These are phyloP conservation scores for Holothuria scabra DNA, from an alignment of 53 echinoderm and acorn worm genomes.

Conservation along the genomic window DNA sequence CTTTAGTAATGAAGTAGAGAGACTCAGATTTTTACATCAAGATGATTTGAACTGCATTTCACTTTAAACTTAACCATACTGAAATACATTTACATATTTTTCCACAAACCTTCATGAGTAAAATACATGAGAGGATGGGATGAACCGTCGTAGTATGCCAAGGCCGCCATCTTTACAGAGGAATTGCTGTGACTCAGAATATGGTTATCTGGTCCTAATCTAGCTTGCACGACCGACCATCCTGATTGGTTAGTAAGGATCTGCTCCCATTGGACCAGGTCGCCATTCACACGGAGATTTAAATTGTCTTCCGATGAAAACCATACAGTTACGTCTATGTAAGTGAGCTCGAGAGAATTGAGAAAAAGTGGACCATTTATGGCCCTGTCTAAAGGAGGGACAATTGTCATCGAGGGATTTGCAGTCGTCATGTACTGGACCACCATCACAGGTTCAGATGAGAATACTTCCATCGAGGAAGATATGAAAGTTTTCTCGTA, in stretches of 20 bases:
- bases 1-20: too few species aligned
- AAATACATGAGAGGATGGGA: conserved; percentile 15
- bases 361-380: neutral
- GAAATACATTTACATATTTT: too few species aligned
- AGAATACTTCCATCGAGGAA: neutral
- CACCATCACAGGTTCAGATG: neutral
- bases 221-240: conserved; percentile 19
- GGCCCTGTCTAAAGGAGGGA: conserved; percentile 6
- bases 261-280: neutral
- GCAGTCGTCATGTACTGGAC: neutral
- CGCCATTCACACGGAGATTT: conserved; percentile 4
- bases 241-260: neutral
- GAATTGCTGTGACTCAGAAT: conserved; percentile 7
- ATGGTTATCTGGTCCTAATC: neutral
- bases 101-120: neutral
- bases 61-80: too few species aligned
- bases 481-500: neutral
- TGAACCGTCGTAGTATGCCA: neutral
- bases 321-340: conserved; percentile 22
- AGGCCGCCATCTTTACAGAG: neutral
- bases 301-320: neutral
- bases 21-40: too few species aligned
- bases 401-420: conserved; percentile 1
- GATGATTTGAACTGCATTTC: too few species aligned
- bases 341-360: neutral